Evolutionary conservation across 2,113 vertebrate genomes (phyloP), one percentile per base, ranked within the genome.

Genomic region (Stigmatopora nigra): DNA sequence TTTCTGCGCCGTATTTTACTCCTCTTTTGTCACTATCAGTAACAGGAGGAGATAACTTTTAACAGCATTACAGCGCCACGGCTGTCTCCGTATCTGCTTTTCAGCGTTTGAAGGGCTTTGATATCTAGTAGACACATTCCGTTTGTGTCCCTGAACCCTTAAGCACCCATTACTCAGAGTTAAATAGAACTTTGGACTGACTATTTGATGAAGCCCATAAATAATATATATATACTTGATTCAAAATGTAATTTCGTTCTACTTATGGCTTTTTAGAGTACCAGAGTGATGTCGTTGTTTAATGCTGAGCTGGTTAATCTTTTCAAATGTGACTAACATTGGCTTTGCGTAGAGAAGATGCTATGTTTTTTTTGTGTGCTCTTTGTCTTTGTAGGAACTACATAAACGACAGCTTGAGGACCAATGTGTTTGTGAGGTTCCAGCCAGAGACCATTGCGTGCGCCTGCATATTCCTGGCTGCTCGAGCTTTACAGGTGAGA

Each of bases 401-500:
- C 82, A 99, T 99, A 96, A 99, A 99, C 35, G 97, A 99, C 85
- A 93, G 90, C 77, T 92, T 99, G 70, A 90, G 97, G 79, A 99
- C 95, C 11, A 98, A 95, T 22, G 96, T 98, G 63, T 99, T 99
- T 78, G 97, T 99, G 82, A 91, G 94, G 77, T 99, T 98, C 84
- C 94, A 98, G 87, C 93, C 94, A 8, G 97, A 99, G 88, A 98
- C 96, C 0, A 96, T 99, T 61, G 97, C 97, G 0, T 99, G 96
- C 82, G 97, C 97, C 82, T 99, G 97, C 81, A 99, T 99, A 82
- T 99, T 93, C 82, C 96, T 99, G 0, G 95, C 97, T 76, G 95
- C 97, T 59, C 88, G 95, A 82, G 96, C 94, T 64, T 92, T 99
- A 69, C 95, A 99, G 93, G 97, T 98, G 77, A 69, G 73, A 16